Evolutionary conservation across 2,113 vertebrate genomes (phyloP).

Genomic region (Salminus brasiliensis): DNA sequence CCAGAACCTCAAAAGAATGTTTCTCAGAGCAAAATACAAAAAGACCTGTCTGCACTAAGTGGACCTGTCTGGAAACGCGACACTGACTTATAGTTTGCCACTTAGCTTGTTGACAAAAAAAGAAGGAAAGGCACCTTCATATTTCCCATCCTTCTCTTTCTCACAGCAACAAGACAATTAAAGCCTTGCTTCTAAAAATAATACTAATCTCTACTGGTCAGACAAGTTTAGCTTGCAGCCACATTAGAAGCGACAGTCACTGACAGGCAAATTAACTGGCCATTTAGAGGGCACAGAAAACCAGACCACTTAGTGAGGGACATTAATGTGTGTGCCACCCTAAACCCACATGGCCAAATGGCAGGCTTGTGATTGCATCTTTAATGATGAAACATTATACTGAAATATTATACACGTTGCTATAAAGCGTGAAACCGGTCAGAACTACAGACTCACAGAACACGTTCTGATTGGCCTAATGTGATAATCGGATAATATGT

Average conservation of each 20-base stretch:
- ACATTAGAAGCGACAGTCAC: slow-evolving; percentile 26
- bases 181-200: slow-evolving; percentile 44
- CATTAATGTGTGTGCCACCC: neutral
- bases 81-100: slow-evolving; percentile 41
- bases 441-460: no score
- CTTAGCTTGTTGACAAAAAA: neutral
- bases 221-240: neutral
- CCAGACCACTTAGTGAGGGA: neutral
- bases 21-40: no score
- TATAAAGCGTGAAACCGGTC: neutral
- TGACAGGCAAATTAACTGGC: slow-evolving; percentile 14
- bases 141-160: slow-evolving; percentile 12
- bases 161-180: slow-evolving; percentile 45
- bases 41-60: neutral
- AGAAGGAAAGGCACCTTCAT: slow-evolving; percentile 28
- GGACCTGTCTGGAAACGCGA: neutral
- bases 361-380: neutral
- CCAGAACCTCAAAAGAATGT: no score
- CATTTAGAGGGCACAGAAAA: slow-evolving; percentile 6
- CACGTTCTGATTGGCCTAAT: no score
- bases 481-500: no score
- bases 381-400: neutral
- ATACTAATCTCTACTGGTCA: slow-evolving; percentile 3
- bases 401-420: no score
- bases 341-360: neutral